A percentile compares a stretch with the other conserved stretches of the same genome.
These are phyloP conservation scores for Callyntrura sp. DNA, from an alignment of 2,888 invertebrate species.

Conservation along the genomic window DNA sequence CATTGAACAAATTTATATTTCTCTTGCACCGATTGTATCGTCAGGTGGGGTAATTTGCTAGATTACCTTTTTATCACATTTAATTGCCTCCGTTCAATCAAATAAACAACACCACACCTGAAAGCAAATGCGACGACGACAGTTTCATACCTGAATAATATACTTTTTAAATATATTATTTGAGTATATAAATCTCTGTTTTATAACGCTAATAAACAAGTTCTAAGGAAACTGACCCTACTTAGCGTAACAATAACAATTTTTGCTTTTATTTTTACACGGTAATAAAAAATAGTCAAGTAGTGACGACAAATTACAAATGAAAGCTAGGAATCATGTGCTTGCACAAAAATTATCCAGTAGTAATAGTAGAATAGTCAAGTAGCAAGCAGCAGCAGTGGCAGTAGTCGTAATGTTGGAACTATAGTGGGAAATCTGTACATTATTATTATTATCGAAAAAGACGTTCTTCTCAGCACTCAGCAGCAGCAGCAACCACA, in stretches of 20 bases:
- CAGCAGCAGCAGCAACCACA: neutral
- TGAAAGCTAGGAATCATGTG: slow-evolving; percentile 36
- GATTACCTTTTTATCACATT: slow-evolving; percentile 5
- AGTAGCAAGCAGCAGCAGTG: too few relatives aligned
- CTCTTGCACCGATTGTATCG: neutral
- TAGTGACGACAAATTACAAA: neutral
- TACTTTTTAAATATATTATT: neutral
- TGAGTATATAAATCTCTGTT: neutral
- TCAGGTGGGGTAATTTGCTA: neutral
- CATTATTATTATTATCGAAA: neutral
- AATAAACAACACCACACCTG: slow-evolving; percentile 14
- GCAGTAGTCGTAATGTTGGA: too few relatives aligned
- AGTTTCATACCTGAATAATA: neutral
- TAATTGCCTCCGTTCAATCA: slow-evolving; percentile 1
- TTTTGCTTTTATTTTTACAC: neutral
- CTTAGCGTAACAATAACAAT: neutral
- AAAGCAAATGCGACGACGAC: neutral
- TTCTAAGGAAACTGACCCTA: neutral
- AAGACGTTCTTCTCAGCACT: slow-evolving; percentile 11
- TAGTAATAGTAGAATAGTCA: too few relatives aligned
- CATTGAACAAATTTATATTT: neutral
- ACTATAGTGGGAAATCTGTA: neutral
- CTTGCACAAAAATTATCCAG: slow-evolving; percentile 48
- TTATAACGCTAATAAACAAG: neutral
- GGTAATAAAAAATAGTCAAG: neutral